Evolutionary conservation across 92 coral and sea anemone species (phyloP), one percentile per base, ranked within the genome.

Genomic region (Porites evermanni): DNA sequence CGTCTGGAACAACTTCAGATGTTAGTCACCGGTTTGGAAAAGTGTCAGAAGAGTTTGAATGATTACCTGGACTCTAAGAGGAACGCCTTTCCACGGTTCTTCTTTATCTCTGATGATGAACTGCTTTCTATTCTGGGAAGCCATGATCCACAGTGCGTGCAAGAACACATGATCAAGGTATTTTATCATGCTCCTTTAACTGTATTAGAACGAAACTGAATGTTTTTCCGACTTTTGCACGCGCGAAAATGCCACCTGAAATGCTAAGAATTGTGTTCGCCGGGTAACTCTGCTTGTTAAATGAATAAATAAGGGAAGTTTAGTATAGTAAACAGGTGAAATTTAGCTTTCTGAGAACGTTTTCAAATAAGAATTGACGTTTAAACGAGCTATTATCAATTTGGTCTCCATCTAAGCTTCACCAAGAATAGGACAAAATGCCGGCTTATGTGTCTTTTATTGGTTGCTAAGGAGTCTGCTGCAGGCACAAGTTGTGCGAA

Each of bases 81-180:
- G 64, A 97, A 97, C 83, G 99, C 99, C 52, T 97, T 97, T 75
- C 99, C 99, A 8, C 94, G 99, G 18, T 97, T 97, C 89, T 97
- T 97, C 94, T 97, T 97, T 77, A 97, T 97, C 90, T 97, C 99
- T 47, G 99, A 97, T 74, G 99, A 97, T n/a, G 99, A 97, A 68
- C 91, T 97, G 78, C 91, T 97, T 61, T 97, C 99, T 11, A 97
- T 97, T 84, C 91, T 97, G 53, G 99, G 99, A 38, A 97, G 99
- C 52, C 99, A 97, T 52, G 99, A 97, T 72, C 99, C 99, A 1
- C 89, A 88, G 75, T 97, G 99, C 70, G 99, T 97, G 8, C 99
- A 97, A 79, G 99, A 97, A 85, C 99, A 97, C 76, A 97, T 97
- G 99, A 97, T 97, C 72, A 97, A 97, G 96, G 99, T 92, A 72